These are phyloP conservation scores for Eristalis intricaria DNA, from an alignment of 2,888 invertebrate species.

Conservation along the genomic window DNA sequence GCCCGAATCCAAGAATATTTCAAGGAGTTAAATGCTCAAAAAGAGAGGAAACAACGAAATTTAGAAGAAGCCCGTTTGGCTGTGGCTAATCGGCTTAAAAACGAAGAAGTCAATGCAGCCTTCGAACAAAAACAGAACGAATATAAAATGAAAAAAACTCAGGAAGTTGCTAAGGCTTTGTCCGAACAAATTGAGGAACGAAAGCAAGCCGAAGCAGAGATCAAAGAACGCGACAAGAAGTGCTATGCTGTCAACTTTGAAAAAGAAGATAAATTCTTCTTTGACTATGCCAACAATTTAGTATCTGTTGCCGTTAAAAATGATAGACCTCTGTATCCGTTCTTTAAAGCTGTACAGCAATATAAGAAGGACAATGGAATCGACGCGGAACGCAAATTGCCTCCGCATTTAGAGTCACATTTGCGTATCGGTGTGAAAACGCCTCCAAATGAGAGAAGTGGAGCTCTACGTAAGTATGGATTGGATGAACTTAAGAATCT, in stretches of 20 bases:
- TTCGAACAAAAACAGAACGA: constrained; percentile 74
- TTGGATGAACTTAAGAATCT: constrained; percentile 39
- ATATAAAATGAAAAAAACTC: constrained; percentile 73
- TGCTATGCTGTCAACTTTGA: constrained; percentile 73
- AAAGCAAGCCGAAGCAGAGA: constrained; percentile 64
- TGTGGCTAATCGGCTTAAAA: constrained; percentile 77
- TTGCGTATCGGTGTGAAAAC: constrained; percentile 75
- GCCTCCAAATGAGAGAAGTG: neutral
- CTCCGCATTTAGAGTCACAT: constrained; percentile 76
- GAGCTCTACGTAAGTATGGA: constrained; percentile 25
- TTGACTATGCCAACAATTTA: constrained; percentile 75
- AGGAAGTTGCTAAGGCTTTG: constrained; percentile 41
- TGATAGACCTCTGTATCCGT: constrained; percentile 77
- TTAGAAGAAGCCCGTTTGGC: constrained; percentile 74
- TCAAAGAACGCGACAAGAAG: constrained; percentile 68
- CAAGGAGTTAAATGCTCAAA: constrained; percentile 75
- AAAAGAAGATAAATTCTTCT: constrained; percentile 77
- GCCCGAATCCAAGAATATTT: constrained; percentile 77
- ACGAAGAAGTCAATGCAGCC: constrained; percentile 74
- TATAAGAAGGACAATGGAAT: constrained; percentile 77
- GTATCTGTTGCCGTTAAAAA: constrained; percentile 76
- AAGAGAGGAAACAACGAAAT: constrained; percentile 72
- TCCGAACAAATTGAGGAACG: constrained; percentile 74
- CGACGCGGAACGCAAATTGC: constrained; percentile 74
- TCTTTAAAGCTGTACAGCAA: constrained; percentile 75